These are phyloP conservation scores for Henicopernis longicauda DNA, from an alignment of 2,113 vertebrate genomes.

Conservation along the genomic window DNA sequence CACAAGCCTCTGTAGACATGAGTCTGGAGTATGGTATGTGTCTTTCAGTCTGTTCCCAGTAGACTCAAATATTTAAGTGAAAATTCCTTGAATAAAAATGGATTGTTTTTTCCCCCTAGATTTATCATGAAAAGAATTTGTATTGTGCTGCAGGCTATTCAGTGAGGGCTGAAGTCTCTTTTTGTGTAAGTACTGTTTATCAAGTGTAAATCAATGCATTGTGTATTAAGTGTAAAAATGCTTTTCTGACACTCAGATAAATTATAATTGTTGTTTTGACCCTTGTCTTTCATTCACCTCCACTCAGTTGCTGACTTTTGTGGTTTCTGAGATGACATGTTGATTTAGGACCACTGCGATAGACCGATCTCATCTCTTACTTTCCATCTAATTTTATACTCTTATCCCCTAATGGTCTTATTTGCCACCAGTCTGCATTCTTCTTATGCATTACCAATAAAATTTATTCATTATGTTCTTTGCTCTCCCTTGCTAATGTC, in stretches of 20 bases:
- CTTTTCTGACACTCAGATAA: neutral
- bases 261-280: conserved; percentile 17
- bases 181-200: neutral
- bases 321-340: conserved; percentile 24
- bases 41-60: neutral
- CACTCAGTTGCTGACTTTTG: conserved; percentile 18
- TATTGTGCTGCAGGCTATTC: neutral
- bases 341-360: conserved; percentile 34
- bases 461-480: conserved; percentile 40
- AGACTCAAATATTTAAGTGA: conserved; percentile 6
- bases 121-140: neutral
- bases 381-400: conserved; percentile 44
- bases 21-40: neutral
- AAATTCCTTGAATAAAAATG: neutral
- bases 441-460: conserved; percentile 17
- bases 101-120: neutral
- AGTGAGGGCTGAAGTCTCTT: neutral
- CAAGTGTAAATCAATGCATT: neutral
- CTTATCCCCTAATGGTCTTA: conserved; percentile 21
- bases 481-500: conserved; percentile 12
- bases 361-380: conserved; percentile 24
- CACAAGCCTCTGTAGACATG: neutral
- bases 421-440: conserved; percentile 37
- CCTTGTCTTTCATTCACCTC: conserved; percentile 26
- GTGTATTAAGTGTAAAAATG: conserved; percentile 8